A percentile compares a stretch with the other conserved stretches of the same genome.
phyloP scores from a whole-genome alignment of 2,888 invertebrate genomes.

The Pristionchus entomophagus region DNA sequence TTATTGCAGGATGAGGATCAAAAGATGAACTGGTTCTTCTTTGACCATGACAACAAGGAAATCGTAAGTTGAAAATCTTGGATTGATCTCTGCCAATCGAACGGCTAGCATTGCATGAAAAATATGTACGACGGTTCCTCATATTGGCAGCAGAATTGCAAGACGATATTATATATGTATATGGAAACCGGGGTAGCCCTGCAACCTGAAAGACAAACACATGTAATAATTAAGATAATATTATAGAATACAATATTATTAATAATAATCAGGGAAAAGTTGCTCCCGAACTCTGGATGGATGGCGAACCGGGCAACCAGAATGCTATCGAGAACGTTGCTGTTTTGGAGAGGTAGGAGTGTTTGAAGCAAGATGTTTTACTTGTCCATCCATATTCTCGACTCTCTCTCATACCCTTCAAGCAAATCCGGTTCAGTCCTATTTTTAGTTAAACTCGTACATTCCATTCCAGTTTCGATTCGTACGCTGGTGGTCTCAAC shows the following conservation, averaged over 20 bases:
- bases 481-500: constrained; percentile 45
- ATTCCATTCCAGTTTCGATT: constrained; percentile 43
- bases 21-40: constrained; percentile 45
- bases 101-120: too few relatives aligned
- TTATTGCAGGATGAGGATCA: constrained; percentile 17
- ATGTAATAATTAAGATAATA: not conserved
- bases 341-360: constrained; percentile 47
- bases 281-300: constrained; percentile 41
- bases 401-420: not conserved
- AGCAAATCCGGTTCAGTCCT: too few relatives aligned
- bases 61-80: constrained; percentile 1
- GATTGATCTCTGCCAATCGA: too few relatives aligned
- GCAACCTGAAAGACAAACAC: not conserved
- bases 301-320: constrained; percentile 50
- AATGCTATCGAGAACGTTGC: constrained; percentile 47
- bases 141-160: too few relatives aligned
- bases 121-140: too few relatives aligned
- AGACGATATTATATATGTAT: too few relatives aligned
- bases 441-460: not conserved
- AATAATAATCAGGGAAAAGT: constrained; percentile 3
- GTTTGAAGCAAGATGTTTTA: not conserved
- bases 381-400: too few relatives aligned
- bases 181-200: not conserved
- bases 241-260: too few relatives aligned
- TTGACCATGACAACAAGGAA: constrained; percentile 30